Evolutionary conservation across 2,888 invertebrate species (phyloP).

Genomic region (Acleris holmiana): DNA sequence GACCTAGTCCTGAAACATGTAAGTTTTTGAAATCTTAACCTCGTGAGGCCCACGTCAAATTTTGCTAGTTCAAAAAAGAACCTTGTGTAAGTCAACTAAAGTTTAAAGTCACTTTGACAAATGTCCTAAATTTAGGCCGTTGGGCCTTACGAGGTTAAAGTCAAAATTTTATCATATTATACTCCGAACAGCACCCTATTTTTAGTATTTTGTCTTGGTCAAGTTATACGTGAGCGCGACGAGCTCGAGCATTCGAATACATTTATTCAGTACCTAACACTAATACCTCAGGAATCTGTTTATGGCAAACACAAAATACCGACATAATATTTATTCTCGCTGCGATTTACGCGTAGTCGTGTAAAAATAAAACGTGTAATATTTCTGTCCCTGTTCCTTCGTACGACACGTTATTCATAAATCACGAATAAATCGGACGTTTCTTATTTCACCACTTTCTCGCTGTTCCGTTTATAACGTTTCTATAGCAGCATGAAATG

Average conservation of each 20-base stretch:
- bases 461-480: slow-evolving; percentile 11
- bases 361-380: slow-evolving; percentile 31
- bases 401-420: slow-evolving; percentile 33
- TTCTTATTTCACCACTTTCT: slow-evolving; percentile 10
- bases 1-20: too few species aligned
- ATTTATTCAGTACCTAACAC: not conserved
- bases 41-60: too few species aligned
- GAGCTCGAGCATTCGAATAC: too few species aligned
- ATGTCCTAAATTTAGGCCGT: too few species aligned
- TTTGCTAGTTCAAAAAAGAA: too few species aligned
- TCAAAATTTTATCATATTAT: too few species aligned
- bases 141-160: too few species aligned
- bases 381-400: slow-evolving; percentile 21
- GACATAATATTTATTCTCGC: slow-evolving; percentile 12
- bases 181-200: too few species aligned
- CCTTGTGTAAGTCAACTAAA: too few species aligned
- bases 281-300: slow-evolving; percentile 21
- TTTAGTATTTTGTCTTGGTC: not conserved
- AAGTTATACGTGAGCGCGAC: too few species aligned
- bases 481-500: slow-evolving; percentile 12
- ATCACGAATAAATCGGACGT: slow-evolving; percentile 27
- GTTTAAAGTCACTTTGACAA: too few species aligned
- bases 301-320: slow-evolving; percentile 14
- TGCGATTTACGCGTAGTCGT: slow-evolving; percentile 22
- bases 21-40: too few species aligned